Percentiles rank a stretch among this genome's conserved stretches.
Evolutionary conservation across 2,797 vertebrate genomes (phyloP).

Genomic region (Tokudaia tokunoshimensis): DNA sequence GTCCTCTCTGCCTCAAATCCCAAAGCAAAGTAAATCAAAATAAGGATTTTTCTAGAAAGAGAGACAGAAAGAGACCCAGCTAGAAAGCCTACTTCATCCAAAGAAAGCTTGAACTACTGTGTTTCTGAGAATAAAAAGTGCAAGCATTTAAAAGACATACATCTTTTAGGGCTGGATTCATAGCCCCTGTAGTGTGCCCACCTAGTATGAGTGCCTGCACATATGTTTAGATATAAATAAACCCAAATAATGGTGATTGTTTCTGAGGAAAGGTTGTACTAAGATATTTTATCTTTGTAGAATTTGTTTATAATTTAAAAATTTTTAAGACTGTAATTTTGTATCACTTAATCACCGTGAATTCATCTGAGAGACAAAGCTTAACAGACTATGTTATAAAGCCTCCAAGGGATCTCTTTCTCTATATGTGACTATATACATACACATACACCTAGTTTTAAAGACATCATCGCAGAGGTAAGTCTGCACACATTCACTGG

Average conservation of each 20-base stretch:
- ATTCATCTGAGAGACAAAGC: neutral
- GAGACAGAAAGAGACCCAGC: neutral
- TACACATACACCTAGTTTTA: neutral
- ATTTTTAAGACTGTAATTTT: neutral
- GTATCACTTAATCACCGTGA: neutral
- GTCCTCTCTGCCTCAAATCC: neutral
- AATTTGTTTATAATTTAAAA: neutral
- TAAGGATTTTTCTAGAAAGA: neutral
- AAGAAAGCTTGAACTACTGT: neutral
- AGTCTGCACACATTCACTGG: neutral
- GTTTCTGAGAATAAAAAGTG: neutral
- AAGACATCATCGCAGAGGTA: neutral
- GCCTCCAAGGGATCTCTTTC: neutral
- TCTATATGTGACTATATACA: neutral
- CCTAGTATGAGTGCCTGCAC: neutral
- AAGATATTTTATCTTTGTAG: neutral
- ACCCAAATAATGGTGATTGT: neutral
- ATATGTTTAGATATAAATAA: neutral
- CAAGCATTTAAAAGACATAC: neutral
- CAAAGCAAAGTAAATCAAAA: slow-evolving; percentile 25
- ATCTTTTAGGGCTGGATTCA: neutral
- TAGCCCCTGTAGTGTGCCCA: neutral
- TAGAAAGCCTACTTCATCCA: neutral
- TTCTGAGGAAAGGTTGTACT: neutral
- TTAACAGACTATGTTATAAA: neutral